Evolutionary conservation across 2,113 vertebrate genomes (phyloP).

Genomic region (Tauraco erythrolophus): DNA sequence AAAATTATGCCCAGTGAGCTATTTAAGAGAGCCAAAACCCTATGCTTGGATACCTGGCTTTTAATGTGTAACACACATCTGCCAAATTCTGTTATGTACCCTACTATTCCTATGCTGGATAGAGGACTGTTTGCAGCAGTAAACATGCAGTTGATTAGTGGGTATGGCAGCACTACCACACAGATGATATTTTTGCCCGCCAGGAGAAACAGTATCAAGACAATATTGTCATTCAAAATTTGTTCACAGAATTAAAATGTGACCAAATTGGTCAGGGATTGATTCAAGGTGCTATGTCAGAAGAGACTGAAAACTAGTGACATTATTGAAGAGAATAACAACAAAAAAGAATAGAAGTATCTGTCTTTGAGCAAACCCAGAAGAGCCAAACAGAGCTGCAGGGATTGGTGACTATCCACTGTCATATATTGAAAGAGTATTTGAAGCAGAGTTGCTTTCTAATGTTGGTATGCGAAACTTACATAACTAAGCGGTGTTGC

Average conservation of each 20-base stretch:
- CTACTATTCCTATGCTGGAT: not conserved
- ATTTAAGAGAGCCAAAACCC: not conserved
- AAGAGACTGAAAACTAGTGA: not conserved
- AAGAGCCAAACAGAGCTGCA: not conserved
- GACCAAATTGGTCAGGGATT: not conserved
- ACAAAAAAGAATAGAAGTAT: not conserved
- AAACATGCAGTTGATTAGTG: not conserved
- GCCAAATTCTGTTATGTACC: not conserved
- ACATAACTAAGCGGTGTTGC: not conserved
- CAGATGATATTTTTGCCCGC: not conserved
- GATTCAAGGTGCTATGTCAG: not conserved
- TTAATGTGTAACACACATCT: not conserved
- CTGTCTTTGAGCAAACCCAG: not conserved
- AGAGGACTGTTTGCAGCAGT: not conserved
- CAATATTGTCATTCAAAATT: not conserved
- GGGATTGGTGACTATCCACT: not conserved
- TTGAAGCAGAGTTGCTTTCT: not conserved
- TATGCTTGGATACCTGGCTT: not conserved
- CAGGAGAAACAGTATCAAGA: not conserved
- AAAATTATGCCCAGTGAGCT: not conserved
- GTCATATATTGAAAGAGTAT: not conserved
- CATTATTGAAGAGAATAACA: not conserved
- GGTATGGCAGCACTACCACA: not conserved
- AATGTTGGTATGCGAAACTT: not conserved
- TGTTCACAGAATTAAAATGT: not conserved